phyloP scores from a whole-genome alignment of 1,140 invertebrate genomes.

The Mya arenaria region DNA sequence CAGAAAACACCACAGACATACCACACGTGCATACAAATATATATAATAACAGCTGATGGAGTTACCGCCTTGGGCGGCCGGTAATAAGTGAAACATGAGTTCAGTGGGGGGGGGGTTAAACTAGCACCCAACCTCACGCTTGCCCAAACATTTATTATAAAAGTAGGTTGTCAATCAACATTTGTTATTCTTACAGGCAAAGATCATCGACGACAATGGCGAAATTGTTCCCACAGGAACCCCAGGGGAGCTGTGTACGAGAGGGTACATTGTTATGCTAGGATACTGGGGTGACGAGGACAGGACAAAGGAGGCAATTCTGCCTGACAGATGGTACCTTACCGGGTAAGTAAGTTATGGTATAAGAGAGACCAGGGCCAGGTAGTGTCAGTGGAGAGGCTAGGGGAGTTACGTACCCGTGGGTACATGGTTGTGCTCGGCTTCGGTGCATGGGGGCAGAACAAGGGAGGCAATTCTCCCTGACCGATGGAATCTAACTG shows the following conservation, averaged over 20 bases:
- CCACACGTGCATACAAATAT: too few relatives aligned
- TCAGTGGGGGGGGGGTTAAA: too few relatives aligned
- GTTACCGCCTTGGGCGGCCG: too few relatives aligned
- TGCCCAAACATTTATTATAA: too few relatives aligned
- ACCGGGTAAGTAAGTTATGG: constrained; percentile 93
- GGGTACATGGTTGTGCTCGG: constrained; percentile 91
- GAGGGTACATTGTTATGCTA: constrained; percentile 92
- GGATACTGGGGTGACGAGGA: constrained; percentile 93
- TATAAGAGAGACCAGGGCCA: too few relatives aligned
- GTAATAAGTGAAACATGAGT: too few relatives aligned
- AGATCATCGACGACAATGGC: constrained; percentile 89
- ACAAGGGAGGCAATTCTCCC: constrained; percentile 87
- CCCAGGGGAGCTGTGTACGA: constrained; percentile 91
- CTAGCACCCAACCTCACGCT: too few relatives aligned
- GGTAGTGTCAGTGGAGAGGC: constrained; percentile 87
- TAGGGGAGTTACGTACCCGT: constrained; percentile 92
- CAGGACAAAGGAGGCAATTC: constrained; percentile 89
- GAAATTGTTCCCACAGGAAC: constrained; percentile 88
- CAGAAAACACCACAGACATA: too few relatives aligned
- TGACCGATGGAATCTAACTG: constrained; percentile 94
- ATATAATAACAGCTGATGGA: too few relatives aligned
- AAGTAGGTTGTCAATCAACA: too few relatives aligned
- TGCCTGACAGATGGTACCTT: constrained; percentile 90
- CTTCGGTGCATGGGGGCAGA: constrained; percentile 92
- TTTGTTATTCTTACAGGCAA: constrained; percentile 79